Percentiles rank a stretch among this genome's conserved stretches.
These are phyloP conservation scores for Aptenodytes forsteri DNA, from an alignment of 2,113 vertebrate genomes.

Conservation along the genomic window DNA sequence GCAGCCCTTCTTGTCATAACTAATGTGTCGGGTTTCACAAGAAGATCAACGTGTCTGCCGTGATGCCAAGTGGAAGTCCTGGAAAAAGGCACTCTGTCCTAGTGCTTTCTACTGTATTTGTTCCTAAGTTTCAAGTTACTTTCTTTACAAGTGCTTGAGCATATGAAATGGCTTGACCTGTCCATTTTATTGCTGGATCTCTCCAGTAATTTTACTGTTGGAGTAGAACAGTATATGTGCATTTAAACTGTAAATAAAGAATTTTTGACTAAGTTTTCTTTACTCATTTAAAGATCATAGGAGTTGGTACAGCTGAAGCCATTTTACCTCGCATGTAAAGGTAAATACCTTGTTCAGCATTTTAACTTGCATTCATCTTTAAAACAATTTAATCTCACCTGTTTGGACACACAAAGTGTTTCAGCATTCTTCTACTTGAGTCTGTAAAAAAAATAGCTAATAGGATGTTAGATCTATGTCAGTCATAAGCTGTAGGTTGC, in stretches of 20 bases:
- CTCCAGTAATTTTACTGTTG: not conserved
- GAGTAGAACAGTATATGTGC: not conserved
- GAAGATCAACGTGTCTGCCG: accelerated
- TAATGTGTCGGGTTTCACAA: not conserved
- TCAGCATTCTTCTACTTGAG: not conserved
- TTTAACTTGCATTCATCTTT: not conserved
- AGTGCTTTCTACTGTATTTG: not conserved
- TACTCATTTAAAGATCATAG: not conserved
- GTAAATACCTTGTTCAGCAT: not conserved
- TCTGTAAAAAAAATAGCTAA: not conserved
- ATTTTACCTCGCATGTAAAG: too few relatives aligned
- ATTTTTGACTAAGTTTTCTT: not conserved
- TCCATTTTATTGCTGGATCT: not conserved
- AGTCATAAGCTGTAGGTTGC: not conserved
- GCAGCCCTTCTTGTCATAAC: not conserved
- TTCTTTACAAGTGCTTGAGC: not conserved
- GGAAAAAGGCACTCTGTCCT: not conserved
- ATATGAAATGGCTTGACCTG: not conserved
- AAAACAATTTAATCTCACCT: not conserved
- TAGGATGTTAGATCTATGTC: not conserved
- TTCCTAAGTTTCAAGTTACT: not conserved
- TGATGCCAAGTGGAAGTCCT: not conserved
- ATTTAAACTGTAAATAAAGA: constrained; percentile 17
- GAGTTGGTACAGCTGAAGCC: not conserved
- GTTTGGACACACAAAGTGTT: not conserved